Evolutionary conservation across 2,797 vertebrate species (phyloP).

Genomic region (Protonibea diacanthus): DNA sequence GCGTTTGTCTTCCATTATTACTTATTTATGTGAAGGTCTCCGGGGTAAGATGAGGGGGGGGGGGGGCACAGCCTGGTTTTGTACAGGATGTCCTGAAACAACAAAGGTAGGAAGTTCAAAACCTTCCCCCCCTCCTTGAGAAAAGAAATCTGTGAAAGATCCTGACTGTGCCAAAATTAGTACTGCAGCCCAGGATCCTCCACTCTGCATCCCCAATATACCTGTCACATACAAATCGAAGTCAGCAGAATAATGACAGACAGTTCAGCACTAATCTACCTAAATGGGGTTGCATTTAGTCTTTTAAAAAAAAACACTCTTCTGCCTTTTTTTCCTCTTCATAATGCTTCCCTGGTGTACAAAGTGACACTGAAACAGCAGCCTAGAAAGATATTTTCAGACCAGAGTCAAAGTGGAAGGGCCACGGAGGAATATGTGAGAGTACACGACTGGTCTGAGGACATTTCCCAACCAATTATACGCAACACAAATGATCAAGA

Average conservation of each 20-base stretch:
- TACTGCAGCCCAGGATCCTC: slow-evolving; percentile 42
- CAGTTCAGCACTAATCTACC: not conserved
- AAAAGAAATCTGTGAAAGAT: slow-evolving; percentile 11
- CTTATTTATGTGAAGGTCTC: not conserved
- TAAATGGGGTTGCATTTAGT: not conserved
- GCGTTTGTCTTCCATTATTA: slow-evolving; percentile 93
- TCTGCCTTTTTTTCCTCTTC: not conserved
- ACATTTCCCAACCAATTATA: not conserved
- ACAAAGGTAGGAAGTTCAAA: slow-evolving; percentile 69
- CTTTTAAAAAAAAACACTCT: slow-evolving; percentile 9
- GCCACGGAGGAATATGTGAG: slow-evolving; percentile 5
- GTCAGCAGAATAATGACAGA: not conserved
- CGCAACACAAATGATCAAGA: not conserved
- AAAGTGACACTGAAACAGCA: slow-evolving; percentile 7
- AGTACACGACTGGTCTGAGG: not conserved
- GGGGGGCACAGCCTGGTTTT: slow-evolving; percentile 2
- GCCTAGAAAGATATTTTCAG: slow-evolving; percentile 46
- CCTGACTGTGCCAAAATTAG: slow-evolving; percentile 41
- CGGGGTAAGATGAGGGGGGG: not conserved
- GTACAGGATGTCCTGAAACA: slow-evolving; percentile 62
- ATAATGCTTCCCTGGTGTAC: slow-evolving; percentile 1
- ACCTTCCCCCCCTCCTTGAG: slow-evolving; percentile 17
- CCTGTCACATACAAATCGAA: slow-evolving; percentile 8
- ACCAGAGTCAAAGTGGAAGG: slow-evolving; percentile 6
- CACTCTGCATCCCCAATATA: slow-evolving; percentile 20